phyloP scores from a whole-genome alignment of 2,888 invertebrate genomes.

The Nebria brevicollis region DNA sequence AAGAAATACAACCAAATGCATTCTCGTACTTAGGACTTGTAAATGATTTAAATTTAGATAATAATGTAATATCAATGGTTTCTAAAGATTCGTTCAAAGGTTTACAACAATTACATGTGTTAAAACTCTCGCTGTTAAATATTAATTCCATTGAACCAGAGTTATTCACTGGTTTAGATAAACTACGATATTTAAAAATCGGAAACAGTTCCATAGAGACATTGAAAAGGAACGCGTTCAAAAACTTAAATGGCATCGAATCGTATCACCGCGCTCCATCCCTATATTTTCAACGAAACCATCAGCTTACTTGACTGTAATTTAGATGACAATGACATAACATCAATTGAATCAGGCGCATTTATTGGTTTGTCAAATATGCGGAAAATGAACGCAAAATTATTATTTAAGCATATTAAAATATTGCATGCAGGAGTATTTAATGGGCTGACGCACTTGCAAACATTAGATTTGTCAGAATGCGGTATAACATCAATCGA shows the following conservation, averaged over 20 bases:
- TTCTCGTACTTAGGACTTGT: too few species aligned
- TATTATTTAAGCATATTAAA: conserved; percentile 18
- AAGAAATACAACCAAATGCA: too few species aligned
- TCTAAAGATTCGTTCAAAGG: too few species aligned
- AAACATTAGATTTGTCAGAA: conserved; percentile 14
- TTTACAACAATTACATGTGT: too few species aligned
- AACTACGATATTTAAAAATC: too few species aligned
- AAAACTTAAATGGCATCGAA: neutral
- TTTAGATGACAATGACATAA: conserved; percentile 23
- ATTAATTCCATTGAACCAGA: too few species aligned
- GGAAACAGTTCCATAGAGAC: too few species aligned
- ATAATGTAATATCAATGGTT: too few species aligned
- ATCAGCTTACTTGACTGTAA: neutral
- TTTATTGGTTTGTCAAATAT: conserved; percentile 8
- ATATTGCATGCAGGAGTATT: conserved; percentile 8
- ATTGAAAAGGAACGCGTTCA: too few species aligned
- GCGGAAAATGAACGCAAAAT: neutral
- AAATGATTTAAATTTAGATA: too few species aligned
- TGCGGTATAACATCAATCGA: conserved; percentile 9
- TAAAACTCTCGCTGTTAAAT: too few species aligned
- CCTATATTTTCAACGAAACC: conserved; percentile 11
- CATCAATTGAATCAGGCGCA: conserved; percentile 19
- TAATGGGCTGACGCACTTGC: conserved; percentile 13
- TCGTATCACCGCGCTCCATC: conserved; percentile 17
- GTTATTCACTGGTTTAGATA: too few species aligned